Evolutionary conservation across 37 sponge, comb jelly and placozoan species (phyloP).

Genomic region (Geodia barretti): DNA sequence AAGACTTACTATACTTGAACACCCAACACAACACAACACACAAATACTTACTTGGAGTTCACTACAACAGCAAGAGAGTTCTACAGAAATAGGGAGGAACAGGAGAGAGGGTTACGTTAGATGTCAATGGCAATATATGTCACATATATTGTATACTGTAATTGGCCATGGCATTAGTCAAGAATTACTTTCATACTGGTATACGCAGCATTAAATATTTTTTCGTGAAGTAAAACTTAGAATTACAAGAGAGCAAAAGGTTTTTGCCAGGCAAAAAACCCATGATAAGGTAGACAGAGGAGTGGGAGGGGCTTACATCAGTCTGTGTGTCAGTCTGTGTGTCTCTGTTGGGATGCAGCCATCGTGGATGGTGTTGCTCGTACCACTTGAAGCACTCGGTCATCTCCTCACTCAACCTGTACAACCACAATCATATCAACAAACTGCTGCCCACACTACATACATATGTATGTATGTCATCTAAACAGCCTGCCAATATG

Average conservation of each 20-base stretch:
- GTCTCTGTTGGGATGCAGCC: not conserved
- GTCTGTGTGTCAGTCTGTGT: not conserved
- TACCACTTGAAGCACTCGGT: not conserved
- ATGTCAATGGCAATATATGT: too few relatives aligned
- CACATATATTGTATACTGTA: too few relatives aligned
- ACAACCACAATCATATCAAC: too few relatives aligned
- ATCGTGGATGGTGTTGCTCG: not conserved
- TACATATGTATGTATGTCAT: too few relatives aligned
- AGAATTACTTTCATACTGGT: not conserved
- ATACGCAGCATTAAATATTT: too few relatives aligned
- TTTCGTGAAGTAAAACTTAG: too few relatives aligned
- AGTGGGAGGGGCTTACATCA: too few relatives aligned
- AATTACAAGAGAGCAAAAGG: too few relatives aligned
- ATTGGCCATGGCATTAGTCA: too few relatives aligned
- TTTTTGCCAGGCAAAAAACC: too few relatives aligned
- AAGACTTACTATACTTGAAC: too few relatives aligned
- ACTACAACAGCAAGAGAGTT: conserved; percentile 15
- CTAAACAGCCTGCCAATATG: not conserved
- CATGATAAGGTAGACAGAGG: not conserved
- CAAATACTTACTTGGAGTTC: conserved; percentile 10
- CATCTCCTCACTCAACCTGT: not conserved
- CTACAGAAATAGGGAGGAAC: not conserved
- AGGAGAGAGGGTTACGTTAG: not conserved
- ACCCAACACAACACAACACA: too few relatives aligned
- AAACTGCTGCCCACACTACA: not conserved